Base-by-base conservation (phyloP, 2,797 vertebrate genomes). In the Ciconia nigra region DNA sequence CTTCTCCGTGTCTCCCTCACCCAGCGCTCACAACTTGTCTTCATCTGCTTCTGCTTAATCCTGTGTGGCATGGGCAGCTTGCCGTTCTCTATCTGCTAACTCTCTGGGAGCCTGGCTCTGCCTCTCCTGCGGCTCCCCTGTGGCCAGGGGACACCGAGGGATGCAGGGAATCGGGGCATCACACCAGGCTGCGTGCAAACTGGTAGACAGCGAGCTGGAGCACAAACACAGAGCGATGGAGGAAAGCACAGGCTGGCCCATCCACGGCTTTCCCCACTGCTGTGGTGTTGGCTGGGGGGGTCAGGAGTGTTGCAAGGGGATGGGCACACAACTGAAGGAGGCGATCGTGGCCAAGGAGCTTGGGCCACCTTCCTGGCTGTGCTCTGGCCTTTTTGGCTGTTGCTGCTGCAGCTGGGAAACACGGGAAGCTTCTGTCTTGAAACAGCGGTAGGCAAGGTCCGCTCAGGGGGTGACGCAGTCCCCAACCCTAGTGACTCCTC, bases 21-120 rank as follows among this genome's bases (percentile, higher is more conserved):
- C 63, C 51, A 81, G 47, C 0, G 1, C 83, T 96, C 72, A 42
- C 88, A 69, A 57, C 47, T 77, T 89, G 90, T 91, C 81, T 87
- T 96, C 89, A 83, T 93, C 84, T 51, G 93, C 96, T 97, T 93
- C 86, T 25, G 93, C 95, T 97, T 92, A 78, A 77, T 61, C 35
- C 82, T 17, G 20, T 25, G 47, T 26, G 8, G 92, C 88, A 67
- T 4, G 69, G 67, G 87, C 89, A 89, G 86, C 87, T 95, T 66
- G 92, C 61, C 10, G 22, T 78, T 83, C 54, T 86, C 61, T 52
- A 29, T 29, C 83, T 80, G 86, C 76, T 74, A 15, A 49, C 63
- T 39, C 58, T 25, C 77, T 26, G 28, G 52, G 54, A 77, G 72
- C 80, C 83, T 55, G 59, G 78, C 29, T 81, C 72, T 73, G 63